These are phyloP conservation scores for Cichladusa arquata DNA, from an alignment of 2,113 vertebrate species.

Conservation along the genomic window DNA sequence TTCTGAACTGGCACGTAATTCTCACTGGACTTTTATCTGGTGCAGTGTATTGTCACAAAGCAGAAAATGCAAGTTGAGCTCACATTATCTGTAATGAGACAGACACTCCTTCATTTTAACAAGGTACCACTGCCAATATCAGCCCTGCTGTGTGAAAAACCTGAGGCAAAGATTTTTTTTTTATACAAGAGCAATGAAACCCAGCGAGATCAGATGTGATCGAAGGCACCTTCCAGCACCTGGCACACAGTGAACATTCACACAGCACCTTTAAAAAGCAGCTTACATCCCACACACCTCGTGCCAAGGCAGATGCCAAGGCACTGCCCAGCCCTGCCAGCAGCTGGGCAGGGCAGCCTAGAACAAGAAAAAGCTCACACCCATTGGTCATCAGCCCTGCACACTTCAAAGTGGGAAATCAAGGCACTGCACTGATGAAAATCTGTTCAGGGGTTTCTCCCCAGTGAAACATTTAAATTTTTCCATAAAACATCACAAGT, in stretches of 20 bases:
- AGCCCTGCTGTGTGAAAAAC: conserved; percentile 46
- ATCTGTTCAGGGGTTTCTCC: neutral
- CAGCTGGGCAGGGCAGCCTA: neutral
- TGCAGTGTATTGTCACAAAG: conserved; percentile 45
- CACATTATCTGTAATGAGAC: conserved; percentile 61
- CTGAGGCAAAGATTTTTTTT: conserved; percentile 40
- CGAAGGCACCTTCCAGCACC: neutral
- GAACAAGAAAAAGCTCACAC: neutral
- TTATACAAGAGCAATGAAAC: conserved; percentile 38
- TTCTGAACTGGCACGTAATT: conserved; percentile 41
- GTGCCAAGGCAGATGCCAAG: neutral
- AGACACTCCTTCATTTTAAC: conserved; percentile 73
- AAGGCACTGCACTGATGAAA: rapidly evolving
- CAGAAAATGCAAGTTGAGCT: conserved; percentile 57
- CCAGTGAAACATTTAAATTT: neutral
- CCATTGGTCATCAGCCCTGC: neutral
- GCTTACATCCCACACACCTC: neutral
- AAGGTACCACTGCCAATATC: conserved; percentile 61
- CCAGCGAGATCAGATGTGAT: neutral
- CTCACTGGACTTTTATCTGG: conserved; percentile 61
- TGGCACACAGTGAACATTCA: neutral
- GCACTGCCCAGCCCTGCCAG: neutral
- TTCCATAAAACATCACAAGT: neutral
- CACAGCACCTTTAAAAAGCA: neutral
- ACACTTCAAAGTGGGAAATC: neutral